Conservation (phyloP, 1,140 invertebrate genomes). For the Drosophila bipectinata region DNA sequence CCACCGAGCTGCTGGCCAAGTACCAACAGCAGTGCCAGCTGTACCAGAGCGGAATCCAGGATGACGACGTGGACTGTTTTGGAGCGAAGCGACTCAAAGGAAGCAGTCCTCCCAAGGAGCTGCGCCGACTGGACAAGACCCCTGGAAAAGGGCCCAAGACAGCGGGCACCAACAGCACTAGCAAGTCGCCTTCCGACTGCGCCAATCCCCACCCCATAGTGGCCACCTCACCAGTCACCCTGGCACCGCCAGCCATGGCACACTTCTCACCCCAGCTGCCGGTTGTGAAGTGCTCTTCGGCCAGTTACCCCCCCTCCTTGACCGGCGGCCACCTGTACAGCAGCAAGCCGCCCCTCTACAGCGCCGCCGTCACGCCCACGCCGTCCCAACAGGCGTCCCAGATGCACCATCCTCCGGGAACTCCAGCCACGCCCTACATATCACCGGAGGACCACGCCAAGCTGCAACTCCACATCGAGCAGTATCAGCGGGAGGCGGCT, state of each 20-base stretch:
- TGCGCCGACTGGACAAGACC: slow-evolving; percentile 75
- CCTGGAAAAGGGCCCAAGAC: slow-evolving; percentile 65
- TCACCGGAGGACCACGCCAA: slow-evolving; percentile 77
- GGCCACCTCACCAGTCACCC: slow-evolving; percentile 61
- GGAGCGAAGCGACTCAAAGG: slow-evolving; percentile 59
- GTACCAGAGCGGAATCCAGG: slow-evolving; percentile 64
- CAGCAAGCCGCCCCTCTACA: slow-evolving; percentile 57
- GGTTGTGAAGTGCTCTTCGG: slow-evolving; percentile 63
- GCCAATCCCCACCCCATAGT: slow-evolving; percentile 42
- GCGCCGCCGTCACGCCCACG: slow-evolving; percentile 60
- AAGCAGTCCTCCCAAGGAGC: slow-evolving; percentile 63
- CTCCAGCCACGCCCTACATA: slow-evolving; percentile 54
- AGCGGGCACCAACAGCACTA: slow-evolving; percentile 26
- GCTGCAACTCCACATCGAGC: slow-evolving; percentile 77
- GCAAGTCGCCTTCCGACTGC: slow-evolving; percentile 60
- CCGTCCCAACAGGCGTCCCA: slow-evolving; percentile 60
- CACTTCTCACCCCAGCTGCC: slow-evolving; percentile 66
- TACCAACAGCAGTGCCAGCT: slow-evolving; percentile 82
- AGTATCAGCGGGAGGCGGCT: slow-evolving; percentile 71
- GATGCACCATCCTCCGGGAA: slow-evolving; percentile 29
- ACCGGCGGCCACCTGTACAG: slow-evolving; percentile 42
- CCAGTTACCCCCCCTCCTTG: slow-evolving; percentile 45
- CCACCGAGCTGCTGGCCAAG: slow-evolving; percentile 76
- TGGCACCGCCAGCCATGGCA: slow-evolving; percentile 53
- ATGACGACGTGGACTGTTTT: slow-evolving; percentile 55